Evolutionary conservation across 2,113 vertebrate species (phyloP).

Genomic region (Mungos mungo): DNA sequence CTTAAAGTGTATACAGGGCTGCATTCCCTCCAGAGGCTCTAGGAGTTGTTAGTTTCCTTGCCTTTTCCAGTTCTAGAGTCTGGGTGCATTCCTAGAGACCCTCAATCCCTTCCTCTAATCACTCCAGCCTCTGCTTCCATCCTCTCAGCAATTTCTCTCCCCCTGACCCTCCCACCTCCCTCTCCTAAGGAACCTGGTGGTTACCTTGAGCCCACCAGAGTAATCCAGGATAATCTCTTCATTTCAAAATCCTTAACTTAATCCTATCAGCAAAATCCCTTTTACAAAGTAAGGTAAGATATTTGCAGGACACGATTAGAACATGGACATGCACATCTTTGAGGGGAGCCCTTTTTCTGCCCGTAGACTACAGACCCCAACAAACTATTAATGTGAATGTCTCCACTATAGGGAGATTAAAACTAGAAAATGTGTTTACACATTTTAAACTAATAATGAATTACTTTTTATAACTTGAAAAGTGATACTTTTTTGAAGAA

Average conservation of each 20-base stretch:
- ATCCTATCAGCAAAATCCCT: neutral
- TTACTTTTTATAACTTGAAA: neutral
- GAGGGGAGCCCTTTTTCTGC: neutral
- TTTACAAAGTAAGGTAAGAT: neutral
- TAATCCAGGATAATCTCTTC: neutral
- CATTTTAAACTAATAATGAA: neutral
- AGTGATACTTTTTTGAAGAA: constrained; percentile 18
- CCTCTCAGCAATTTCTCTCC: neutral
- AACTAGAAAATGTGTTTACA: neutral
- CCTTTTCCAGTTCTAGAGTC: neutral
- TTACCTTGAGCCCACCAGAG: neutral
- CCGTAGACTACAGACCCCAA: neutral
- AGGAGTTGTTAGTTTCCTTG: neutral
- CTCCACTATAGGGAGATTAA: neutral
- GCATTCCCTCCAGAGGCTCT: neutral
- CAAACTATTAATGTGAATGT: neutral
- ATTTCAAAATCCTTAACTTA: constrained; percentile 26
- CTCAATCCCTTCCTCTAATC: neutral
- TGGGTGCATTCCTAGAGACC: neutral
- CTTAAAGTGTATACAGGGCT: neutral
- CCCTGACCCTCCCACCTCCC: neutral
- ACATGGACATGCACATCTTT: neutral
- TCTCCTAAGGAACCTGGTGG: neutral
- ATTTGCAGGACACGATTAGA: neutral
- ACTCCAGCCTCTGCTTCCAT: neutral